Evolutionary conservation across 1,140 invertebrate genomes (phyloP), one percentile per base, ranked within the genome.

Genomic region (Drosophila sechellia): DNA sequence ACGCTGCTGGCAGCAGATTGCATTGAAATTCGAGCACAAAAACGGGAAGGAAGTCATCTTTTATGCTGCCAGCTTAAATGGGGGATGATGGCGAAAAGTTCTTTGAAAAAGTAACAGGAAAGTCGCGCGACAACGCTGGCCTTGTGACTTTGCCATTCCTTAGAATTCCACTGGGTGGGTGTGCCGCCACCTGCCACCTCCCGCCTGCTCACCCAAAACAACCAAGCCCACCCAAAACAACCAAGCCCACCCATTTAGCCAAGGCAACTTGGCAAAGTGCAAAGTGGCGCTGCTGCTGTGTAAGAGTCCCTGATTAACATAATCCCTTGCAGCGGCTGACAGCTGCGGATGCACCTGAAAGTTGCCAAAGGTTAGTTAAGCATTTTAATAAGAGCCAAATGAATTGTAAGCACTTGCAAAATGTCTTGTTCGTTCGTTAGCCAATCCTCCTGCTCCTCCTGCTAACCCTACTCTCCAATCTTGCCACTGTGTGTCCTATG

Each of bases 351-450:
- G 79, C 75, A 87, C 61, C 75, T 58, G 13, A 70, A 85, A 70
- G 52, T 57, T 81, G 77, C 64, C 73, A 87, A 87, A 84, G 84
- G 84, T 87, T 87, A 89, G 73, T 87, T 87, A 87, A 87, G 76
- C 59, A 77, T 87, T 80, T 87, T 89, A 87, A 90, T 81, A 79
- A 79, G 76, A 65, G 72, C 64, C 83, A 89, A 87, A 87, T 87
- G 84, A 89, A 89, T 87, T 87, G 84, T 89, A 87, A 87, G 84
- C 84, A 84, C 76, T 89, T 89, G 76, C 53, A 75, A 76, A 66
- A 76, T 76, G 72, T 76, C 73, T 72, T 76, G 53, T 76, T 61
- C 40, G 31, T 31, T 31, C 31, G 31, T 31, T 31, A 31, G 31
- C 6, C 31, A 31, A 31, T 8, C 31, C 8, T 31, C 31, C 31